A percentile compares a stretch with the other conserved stretches of the same genome.
Conservation (phyloP, 2,888 invertebrate genomes). For the Pseudoips prasinana region DNA sequence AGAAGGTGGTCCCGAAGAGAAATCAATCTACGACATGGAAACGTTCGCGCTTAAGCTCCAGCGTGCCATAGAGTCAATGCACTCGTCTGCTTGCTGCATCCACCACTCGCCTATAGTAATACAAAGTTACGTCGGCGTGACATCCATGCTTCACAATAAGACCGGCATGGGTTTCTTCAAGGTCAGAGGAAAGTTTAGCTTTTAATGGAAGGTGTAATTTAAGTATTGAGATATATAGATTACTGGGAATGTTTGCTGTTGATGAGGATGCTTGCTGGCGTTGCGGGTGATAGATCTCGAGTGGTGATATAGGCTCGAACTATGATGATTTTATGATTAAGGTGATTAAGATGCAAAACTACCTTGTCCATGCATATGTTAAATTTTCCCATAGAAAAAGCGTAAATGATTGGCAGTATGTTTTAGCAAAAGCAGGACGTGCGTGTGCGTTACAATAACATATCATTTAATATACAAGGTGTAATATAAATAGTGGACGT, state of each 20-base stretch:
- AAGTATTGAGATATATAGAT: conserved; percentile 5
- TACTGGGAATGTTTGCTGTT: conserved; percentile 1
- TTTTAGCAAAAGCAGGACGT: no score
- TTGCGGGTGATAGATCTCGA: conserved; percentile 1
- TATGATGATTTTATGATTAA: no score
- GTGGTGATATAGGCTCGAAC: conserved; percentile 18
- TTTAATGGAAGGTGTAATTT: conserved; percentile 65
- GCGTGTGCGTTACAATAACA: no score
- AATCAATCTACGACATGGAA: conserved; percentile 82
- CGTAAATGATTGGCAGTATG: no score
- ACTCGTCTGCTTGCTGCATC: conserved; percentile 76
- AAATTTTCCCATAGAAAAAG: no score
- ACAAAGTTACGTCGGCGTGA: conserved; percentile 90
- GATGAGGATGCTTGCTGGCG: background rate
- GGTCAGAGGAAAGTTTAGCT: conserved; percentile 92
- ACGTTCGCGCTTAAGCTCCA: conserved; percentile 82
- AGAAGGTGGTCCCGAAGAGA: conserved; percentile 65
- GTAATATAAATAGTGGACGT: no score
- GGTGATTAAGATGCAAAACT: no score
- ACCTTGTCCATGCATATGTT: no score
- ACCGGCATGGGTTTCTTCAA: conserved; percentile 93
- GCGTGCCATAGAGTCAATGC: conserved; percentile 72
- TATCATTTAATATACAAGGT: no score
- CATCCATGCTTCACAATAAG: conserved; percentile 91
- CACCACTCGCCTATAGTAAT: conserved; percentile 87